Percentiles rank a stretch among this genome's conserved stretches.
phyloP scores from a whole-genome alignment of 2,113 vertebrate genomes.

The Meles meles region DNA sequence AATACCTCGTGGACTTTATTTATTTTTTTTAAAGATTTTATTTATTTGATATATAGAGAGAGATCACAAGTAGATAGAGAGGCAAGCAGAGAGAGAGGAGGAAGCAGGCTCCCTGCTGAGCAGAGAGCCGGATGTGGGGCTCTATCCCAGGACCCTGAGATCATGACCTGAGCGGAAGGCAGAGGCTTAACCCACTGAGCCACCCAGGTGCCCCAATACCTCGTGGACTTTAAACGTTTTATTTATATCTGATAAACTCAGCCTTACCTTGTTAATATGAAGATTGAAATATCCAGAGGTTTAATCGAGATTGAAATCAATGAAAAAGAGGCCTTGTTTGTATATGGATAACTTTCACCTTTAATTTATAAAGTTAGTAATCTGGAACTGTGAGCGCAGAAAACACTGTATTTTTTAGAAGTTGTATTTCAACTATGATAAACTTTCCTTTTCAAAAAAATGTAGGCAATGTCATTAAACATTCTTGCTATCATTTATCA shows the following conservation, averaged over 20 bases:
- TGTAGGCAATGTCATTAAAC: conserved; percentile 69
- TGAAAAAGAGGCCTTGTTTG: conserved; percentile 83
- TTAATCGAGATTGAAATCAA: conserved; percentile 78
- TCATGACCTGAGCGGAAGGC: too few species aligned
- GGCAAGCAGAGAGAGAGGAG: too few species aligned
- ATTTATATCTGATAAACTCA: conserved; percentile 78
- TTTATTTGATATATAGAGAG: too few species aligned
- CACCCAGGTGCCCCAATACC: too few species aligned
- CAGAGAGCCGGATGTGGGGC: too few species aligned
- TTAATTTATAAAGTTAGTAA: conserved; percentile 79
- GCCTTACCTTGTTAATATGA: conserved; percentile 75
- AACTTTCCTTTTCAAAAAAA: conserved; percentile 73
- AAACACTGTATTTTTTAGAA: conserved; percentile 76
- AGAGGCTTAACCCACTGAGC: too few species aligned
- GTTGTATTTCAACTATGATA: conserved; percentile 70
- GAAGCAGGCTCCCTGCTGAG: too few species aligned
- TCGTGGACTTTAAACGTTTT: conserved; percentile 69
- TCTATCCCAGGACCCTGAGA: too few species aligned
- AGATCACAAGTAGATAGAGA: too few species aligned
- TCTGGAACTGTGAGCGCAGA: conserved; percentile 75
- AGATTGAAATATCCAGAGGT: conserved; percentile 78
- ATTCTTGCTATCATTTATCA: conserved; percentile 65
- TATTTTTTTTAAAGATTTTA: too few species aligned
- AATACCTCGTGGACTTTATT: too few species aligned
- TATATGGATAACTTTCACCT: conserved; percentile 78